phyloP scores from a whole-genome alignment of 2,888 invertebrate species.

The Caenorhabditis sp. region DNA sequence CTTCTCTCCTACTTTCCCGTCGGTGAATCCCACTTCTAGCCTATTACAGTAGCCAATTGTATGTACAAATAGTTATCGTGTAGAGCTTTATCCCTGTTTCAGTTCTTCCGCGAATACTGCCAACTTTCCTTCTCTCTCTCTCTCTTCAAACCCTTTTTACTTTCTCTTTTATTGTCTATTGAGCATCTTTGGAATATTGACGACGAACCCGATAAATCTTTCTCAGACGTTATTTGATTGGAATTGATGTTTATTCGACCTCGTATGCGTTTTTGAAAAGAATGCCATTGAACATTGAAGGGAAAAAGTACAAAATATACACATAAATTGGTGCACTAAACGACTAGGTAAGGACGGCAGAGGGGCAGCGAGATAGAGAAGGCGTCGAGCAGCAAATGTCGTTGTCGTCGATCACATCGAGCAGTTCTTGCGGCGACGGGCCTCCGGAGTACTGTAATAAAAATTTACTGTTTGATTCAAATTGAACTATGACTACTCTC shows the following conservation, averaged over 20 bases:
- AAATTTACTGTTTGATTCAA: background rate
- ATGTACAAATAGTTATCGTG: constrained; percentile 56
- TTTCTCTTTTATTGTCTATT: constrained; percentile 3
- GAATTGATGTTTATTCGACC: background rate
- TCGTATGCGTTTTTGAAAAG: no score
- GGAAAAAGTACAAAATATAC: constrained; percentile 18
- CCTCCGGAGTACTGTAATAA: constrained; percentile 80
- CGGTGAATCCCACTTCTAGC: constrained; percentile 28
- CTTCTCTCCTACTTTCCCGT: background rate
- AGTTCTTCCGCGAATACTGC: constrained; percentile 34
- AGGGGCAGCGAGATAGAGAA: constrained; percentile 32
- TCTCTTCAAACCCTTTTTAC: background rate
- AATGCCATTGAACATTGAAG: constrained; percentile 12
- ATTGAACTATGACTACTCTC: background rate
- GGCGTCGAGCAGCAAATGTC: constrained; percentile 84
- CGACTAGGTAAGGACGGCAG: constrained; percentile 9
- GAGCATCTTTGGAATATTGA: background rate
- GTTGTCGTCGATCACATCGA: constrained; percentile 92
- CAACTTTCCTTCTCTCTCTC: constrained; percentile 2
- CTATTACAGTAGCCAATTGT: constrained; percentile 21
- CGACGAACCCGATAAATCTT: constrained; percentile 10
- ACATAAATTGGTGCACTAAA: constrained; percentile 11
- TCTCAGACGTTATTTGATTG: background rate
- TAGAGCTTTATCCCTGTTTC: constrained; percentile 54
- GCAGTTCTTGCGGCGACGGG: constrained; percentile 92